Conservation (phyloP, 2,888 invertebrate species). For the Pollenia amentaria region DNA sequence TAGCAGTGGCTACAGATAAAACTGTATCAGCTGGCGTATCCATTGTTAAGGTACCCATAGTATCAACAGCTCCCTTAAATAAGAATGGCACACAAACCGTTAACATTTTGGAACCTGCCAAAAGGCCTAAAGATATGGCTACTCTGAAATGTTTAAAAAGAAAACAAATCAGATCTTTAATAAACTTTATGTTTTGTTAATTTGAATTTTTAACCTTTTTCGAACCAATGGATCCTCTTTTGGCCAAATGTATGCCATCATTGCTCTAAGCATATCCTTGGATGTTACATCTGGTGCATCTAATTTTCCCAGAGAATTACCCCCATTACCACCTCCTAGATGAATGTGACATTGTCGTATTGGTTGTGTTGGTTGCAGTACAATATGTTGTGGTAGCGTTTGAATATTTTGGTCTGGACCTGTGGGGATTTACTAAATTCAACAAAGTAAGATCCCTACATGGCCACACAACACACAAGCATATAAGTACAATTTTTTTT, state of each 20-base stretch:
- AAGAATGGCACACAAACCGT: constrained; percentile 98
- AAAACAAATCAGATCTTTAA: background rate
- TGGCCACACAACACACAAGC: constrained; percentile 83
- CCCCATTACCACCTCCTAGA: constrained; percentile 89
- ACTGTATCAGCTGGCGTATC: constrained; percentile 92
- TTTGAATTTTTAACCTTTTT: constrained; percentile 77
- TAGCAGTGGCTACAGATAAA: constrained; percentile 90
- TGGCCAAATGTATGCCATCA: constrained; percentile 98
- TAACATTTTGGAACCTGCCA: constrained; percentile 93
- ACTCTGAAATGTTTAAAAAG: constrained; percentile 87
- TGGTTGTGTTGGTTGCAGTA: constrained; percentile 77
- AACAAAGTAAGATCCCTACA: constrained; percentile 82
- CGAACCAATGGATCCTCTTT: constrained; percentile 87
- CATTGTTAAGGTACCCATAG: constrained; percentile 91
- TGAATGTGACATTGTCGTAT: constrained; percentile 93
- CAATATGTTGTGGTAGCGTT: constrained; percentile 86
- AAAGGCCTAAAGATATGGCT: constrained; percentile 91
- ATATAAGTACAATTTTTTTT: constrained; percentile 50
- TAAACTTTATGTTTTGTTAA: background rate
- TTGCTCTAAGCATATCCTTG: constrained; percentile 92
- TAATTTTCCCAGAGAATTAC: constrained; percentile 87
- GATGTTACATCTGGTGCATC: constrained; percentile 88
- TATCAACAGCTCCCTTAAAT: constrained; percentile 97
- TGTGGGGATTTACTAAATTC: constrained; percentile 84
- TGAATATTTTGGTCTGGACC: constrained; percentile 80